phyloP scores from a whole-genome alignment of 2,113 vertebrate genomes.

The Alouatta palliata region DNA sequence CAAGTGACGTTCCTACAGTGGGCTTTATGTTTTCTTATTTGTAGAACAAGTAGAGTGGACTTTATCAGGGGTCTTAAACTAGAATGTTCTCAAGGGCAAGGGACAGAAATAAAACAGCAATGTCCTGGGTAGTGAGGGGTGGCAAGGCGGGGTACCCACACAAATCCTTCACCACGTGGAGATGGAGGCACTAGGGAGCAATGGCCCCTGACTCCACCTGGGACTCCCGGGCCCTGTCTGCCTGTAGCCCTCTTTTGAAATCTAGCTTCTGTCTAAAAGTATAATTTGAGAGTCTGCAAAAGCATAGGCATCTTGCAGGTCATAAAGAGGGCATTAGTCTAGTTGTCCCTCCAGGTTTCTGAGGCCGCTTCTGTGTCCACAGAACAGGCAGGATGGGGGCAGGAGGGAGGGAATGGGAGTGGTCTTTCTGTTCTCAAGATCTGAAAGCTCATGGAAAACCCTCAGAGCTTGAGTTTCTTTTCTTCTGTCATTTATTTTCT shows the following conservation, averaged over 20 bases:
- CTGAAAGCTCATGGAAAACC: not conserved
- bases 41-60: not conserved
- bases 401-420: fast-evolving
- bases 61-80: not conserved
- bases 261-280: not conserved
- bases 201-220: not conserved
- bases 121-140: not conserved
- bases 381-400: fast-evolving
- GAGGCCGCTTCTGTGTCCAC: not conserved
- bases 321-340: fast-evolving
- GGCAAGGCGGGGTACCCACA: not conserved
- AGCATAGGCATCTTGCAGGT: not conserved
- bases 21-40: not conserved
- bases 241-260: not conserved
- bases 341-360: too few relatives aligned
- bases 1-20: too few relatives aligned
- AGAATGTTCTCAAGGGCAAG: not conserved
- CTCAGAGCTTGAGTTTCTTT: not conserved
- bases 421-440: not conserved
- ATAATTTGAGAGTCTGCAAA: not conserved
- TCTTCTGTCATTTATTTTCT: not conserved
- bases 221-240: not conserved
- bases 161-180: not conserved
- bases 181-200: not conserved
- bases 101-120: not conserved